Evolutionary conservation across 1,140 invertebrate genomes (phyloP), one percentile per base, ranked within the genome.

Genomic region (Planococcus citri): DNA sequence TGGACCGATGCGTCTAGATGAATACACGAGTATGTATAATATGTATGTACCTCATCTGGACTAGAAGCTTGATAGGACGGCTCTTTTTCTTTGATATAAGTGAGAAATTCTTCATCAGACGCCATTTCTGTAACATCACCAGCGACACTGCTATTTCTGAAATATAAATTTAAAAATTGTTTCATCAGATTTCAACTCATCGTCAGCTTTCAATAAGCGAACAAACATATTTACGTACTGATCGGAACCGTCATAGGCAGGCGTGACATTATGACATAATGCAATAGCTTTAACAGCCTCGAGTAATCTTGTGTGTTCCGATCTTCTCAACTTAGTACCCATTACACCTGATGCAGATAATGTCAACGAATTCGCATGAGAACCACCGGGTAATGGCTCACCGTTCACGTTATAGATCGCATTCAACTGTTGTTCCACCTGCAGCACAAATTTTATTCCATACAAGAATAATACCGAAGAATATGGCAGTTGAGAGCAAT

Each of bases 201-300:
- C 33, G 14, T 37, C 14, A 37, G 33, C 6, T 51, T 51, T 17
- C 41, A 51, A 51, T 17, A 51, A 51, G 2, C 17, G 29, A 6
- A 33, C 4, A 33, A 33, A 33, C 3, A 12, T 33, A 6, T 33
- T 3, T 33, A 64, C 60, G 9, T 17, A 64, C 60, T 64, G 60
- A 25, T 64, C 60, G 21, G 60, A 64, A 10, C 4, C 80, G 74
- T 98, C 95, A 76, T 91, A 94, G 4, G 98, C 94, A 0, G 97
- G 97, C 0, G 97, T 99, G 0, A 99, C 97, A 80, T 99, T 99
- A 78, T 99, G 97, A 80, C 97, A 99, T 4, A 99, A 79, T 0
- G 96, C 95, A 14, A 99, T 79, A 0, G 96, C 95, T 74, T 93
- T 87, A 6, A 99, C 93, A 0, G 94, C 92, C 75, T 97, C 91